These are phyloP conservation scores for Dryas iulia DNA, from an alignment of 1,140 invertebrate species.

Conservation along the genomic window DNA sequence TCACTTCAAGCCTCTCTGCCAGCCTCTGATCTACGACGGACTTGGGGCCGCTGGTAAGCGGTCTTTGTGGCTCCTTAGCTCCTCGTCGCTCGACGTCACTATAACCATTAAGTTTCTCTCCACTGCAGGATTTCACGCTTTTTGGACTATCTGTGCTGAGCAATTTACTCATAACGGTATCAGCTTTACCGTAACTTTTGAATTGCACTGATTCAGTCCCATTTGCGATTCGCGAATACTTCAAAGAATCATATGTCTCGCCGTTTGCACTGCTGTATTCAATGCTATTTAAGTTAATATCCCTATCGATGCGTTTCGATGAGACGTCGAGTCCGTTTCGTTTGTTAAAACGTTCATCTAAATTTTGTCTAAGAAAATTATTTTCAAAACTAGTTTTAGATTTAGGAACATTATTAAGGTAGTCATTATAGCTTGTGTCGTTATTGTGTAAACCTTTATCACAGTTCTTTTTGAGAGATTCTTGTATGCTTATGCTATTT, in stretches of 20 bases:
- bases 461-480: constrained; percentile 75
- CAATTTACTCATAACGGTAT: constrained; percentile 74
- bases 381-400: constrained; percentile 78
- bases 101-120: constrained; percentile 65
- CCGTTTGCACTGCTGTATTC: constrained; percentile 69
- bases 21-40: constrained; percentile 67
- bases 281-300: constrained; percentile 66
- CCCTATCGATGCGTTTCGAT: constrained; percentile 66
- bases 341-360: constrained; percentile 69
- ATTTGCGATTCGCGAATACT: constrained; percentile 75
- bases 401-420: constrained; percentile 78
- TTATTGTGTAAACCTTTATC: constrained; percentile 76
- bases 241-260: constrained; percentile 71
- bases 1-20: constrained; percentile 68
- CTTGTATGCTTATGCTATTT: constrained; percentile 59
- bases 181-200: constrained; percentile 71
- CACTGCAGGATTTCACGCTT: constrained; percentile 72
- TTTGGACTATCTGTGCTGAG: constrained; percentile 71
- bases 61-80: constrained; percentile 58
- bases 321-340: constrained; percentile 65
- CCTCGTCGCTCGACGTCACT: constrained; percentile 51
- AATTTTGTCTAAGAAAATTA: constrained; percentile 72
- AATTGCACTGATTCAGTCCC: constrained; percentile 73
- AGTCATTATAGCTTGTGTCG: constrained; percentile 69
- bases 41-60: constrained; percentile 67